Conservation (phyloP, 2,797 vertebrate species). For the Lemur catta region DNA sequence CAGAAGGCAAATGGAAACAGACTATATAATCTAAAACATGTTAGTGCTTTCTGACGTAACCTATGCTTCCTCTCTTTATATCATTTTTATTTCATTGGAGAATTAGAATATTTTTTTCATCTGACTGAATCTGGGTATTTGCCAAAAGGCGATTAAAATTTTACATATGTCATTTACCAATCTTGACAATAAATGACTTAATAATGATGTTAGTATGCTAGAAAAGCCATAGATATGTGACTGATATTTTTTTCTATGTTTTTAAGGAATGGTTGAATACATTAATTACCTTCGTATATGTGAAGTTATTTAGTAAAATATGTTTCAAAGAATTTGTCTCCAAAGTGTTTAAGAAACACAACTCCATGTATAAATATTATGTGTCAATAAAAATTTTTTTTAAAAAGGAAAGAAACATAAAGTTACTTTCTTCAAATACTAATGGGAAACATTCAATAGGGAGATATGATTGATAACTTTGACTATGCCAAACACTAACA, state of each 20-base stretch:
- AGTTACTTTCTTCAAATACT: background rate
- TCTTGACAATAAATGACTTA: background rate
- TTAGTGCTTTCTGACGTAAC: background rate
- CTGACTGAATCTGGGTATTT: slow-evolving; percentile 20
- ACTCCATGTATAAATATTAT: background rate
- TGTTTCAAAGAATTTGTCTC: background rate
- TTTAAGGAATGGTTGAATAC: background rate
- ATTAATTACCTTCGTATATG: background rate
- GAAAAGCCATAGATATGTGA: background rate
- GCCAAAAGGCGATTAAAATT: background rate
- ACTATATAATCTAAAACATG: background rate
- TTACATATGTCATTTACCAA: background rate
- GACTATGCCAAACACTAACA: background rate
- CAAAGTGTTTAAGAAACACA: background rate
- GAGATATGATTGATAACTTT: background rate
- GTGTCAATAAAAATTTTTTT: background rate
- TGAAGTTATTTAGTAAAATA: slow-evolving; percentile 19
- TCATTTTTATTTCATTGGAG: background rate
- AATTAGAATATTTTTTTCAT: background rate
- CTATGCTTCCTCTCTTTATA: background rate
- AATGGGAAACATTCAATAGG: background rate
- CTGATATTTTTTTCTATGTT: background rate
- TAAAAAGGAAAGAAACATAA: background rate
- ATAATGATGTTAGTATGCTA: background rate
- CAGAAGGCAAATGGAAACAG: background rate